Base-by-base conservation (phyloP, 2,888 invertebrate genomes). In the Papilio protenor region DNA sequence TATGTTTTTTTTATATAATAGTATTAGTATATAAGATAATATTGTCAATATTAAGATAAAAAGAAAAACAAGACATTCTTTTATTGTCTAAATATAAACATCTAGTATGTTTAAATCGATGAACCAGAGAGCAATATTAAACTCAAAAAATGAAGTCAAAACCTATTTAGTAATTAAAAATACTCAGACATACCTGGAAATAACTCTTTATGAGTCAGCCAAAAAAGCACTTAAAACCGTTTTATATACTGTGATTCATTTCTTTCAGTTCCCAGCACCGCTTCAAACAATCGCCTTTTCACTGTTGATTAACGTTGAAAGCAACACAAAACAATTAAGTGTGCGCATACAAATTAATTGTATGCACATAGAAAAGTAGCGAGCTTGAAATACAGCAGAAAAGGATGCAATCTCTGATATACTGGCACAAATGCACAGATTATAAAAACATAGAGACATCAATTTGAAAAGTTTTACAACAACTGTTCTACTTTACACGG, bases 331-430 rank as follows among this genome's bases (percentile, higher is more conserved):
- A 64, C 33, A 66, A 66, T 66, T 66, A 66, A 3, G 66, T 27
- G 45, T 59, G 73, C 57, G 73, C 73, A 57, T 73, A 73, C 45
- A 59, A 73, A 73, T 73, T 73, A 73, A 73, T 59, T 59, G 59
- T 73, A 73, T 73, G 73, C 45, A 73, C 59, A 73, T 73, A 73
- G 55, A 55, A 73, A 73, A 73, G 73, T 73, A 57, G 40, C 73
- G 45, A 33, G 59, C 59, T 33, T 73, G 59, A 73, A 33, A 73
- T 40, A 21, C 21, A 59, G 23, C 73, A 59, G 73, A 73, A 49
- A 72, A 55, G 52, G 70, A 70, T 70, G 23, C 45, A 70, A n/a
- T 40, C 45, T 45, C 5, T 21, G 5, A 49, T 33, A 33, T 18
- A 64, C 52, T 23, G 33, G 5, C 16, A 33, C 1, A 21, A 64